Evolutionary conservation across 2,888 invertebrate genomes (phyloP).

Genomic region (Homarus gammarus): DNA sequence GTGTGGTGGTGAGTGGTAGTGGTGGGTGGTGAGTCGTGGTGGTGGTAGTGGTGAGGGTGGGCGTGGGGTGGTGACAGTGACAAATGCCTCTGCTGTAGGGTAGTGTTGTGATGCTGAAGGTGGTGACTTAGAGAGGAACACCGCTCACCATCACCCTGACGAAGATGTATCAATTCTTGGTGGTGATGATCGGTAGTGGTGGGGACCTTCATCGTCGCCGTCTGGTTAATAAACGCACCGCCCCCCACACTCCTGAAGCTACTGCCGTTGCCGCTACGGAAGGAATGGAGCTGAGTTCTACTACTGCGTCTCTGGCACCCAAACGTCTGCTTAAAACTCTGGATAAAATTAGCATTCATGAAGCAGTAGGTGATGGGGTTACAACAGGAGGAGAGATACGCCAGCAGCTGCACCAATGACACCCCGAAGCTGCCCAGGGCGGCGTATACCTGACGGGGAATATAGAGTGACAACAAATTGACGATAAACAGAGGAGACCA

Average conservation of each 20-base stretch:
- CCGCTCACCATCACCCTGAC: too few relatives aligned
- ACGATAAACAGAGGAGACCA: slow-evolving; percentile 85
- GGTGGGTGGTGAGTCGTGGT: too few relatives aligned
- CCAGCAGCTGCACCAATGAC: slow-evolving; percentile 82
- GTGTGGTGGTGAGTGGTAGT: too few relatives aligned
- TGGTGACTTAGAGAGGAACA: too few relatives aligned
- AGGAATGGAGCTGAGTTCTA: neutral
- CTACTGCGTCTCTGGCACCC: slow-evolving; percentile 79
- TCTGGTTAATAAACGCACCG: too few relatives aligned
- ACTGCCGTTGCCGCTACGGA: slow-evolving; percentile 10
- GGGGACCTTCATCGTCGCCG: too few relatives aligned
- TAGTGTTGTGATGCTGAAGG: too few relatives aligned
- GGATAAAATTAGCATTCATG: slow-evolving; percentile 85
- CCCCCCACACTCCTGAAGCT: slow-evolving; percentile 39
- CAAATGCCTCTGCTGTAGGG: too few relatives aligned
- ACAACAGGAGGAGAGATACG: slow-evolving; percentile 84
- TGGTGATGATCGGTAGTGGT: too few relatives aligned
- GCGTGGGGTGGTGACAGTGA: too few relatives aligned
- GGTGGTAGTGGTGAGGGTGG: too few relatives aligned
- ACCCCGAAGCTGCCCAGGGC: slow-evolving; percentile 81
- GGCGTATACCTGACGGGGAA: slow-evolving; percentile 81
- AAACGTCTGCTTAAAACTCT: slow-evolving; percentile 83
- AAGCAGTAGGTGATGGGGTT: slow-evolving; percentile 87
- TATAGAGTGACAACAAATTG: slow-evolving; percentile 83
- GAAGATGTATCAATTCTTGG: too few relatives aligned